Base-by-base conservation (phyloP, 2,113 vertebrate genomes). In the Anthoscopus minutus region DNA sequence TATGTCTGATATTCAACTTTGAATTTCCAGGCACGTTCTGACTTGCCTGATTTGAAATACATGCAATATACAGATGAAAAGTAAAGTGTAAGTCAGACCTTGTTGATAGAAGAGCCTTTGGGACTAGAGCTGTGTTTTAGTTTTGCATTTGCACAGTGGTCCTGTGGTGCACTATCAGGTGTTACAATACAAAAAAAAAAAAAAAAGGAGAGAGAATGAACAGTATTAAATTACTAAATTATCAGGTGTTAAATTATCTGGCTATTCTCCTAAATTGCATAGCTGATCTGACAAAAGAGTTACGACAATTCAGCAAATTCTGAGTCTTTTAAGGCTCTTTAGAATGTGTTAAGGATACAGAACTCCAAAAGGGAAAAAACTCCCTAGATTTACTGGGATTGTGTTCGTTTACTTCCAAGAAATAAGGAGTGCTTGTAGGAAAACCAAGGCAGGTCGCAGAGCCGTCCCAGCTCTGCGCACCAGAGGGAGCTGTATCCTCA, bases 401-500 rank as follows among this genome's bases (percentile, higher is more conserved):
- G 15, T 13, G 42, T 51, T 84, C 3, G 7, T 50, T 87, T 85
- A 30, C 78, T 76, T 13, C 67, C 27, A 58, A 73, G 15, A 23
- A 47, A 22, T 9, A 5, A 25, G 25, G n/a, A 53, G 27, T 2
- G 33, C 11, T 58, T 13, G 0, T 6, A 3, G 27, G 69, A 40
- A 27, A 42, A 54, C 38, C 64, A 11, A 4, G 30, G 11, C 5
- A 8, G 33, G 30, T 21, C 71, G 23, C 53, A 31, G 88, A 76
- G 57, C n/a, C 19, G 19, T 21, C 4, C 57, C 81, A 24, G 42
- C 30, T 60, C 35, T 56, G 18, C 23, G 33, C 97, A 61, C 69
- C 88, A 97, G 97, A 95, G 95, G 95, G 96, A 92, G 92, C 95
- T 93, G 84, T 24, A 24, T 21, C 54, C 92, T 30, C 82, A 65